Conservation (phyloP, 2,888 invertebrate genomes). For the Trachelus iudaicus region DNA sequence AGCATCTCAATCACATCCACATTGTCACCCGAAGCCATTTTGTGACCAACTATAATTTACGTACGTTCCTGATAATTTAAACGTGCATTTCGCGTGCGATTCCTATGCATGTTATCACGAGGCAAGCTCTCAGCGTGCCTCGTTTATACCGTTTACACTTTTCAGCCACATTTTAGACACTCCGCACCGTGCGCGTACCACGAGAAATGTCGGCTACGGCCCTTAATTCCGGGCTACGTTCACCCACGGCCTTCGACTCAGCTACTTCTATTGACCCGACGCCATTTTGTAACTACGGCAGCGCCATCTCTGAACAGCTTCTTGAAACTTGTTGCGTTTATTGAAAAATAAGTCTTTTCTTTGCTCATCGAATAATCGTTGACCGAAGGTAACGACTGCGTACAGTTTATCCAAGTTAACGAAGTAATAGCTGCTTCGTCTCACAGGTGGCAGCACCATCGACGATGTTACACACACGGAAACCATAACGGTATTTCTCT, state of each 20-base stretch:
- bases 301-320: slow-evolving; percentile 19
- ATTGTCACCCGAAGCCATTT: slow-evolving; percentile 87
- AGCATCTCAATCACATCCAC: slow-evolving; percentile 82
- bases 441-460: neutral
- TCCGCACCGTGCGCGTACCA: neutral
- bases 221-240: slow-evolving; percentile 36
- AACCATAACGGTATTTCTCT: neutral
- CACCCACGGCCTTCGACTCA: slow-evolving; percentile 27
- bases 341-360: neutral
- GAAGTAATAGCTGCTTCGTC: neutral
- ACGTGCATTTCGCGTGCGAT: slow-evolving; percentile 11
- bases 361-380: neutral
- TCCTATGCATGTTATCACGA: slow-evolving; percentile 17
- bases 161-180: neutral
- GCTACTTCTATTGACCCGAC: slow-evolving; percentile 52
- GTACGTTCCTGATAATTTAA: slow-evolving; percentile 18
- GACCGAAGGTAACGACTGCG: neutral
- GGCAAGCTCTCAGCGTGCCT: neutral
- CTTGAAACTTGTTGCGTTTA: neutral
- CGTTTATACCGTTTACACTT: neutral
- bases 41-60: slow-evolving; percentile 43
- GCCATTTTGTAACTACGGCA: slow-evolving; percentile 32
- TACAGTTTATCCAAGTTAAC: too few species aligned
- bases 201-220: neutral
- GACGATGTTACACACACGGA: too few species aligned